Percentiles rank a stretch among this genome's conserved stretches.
These are phyloP conservation scores for Macrobrachium nipponense DNA, from an alignment of 1,140 invertebrate species.

Conservation along the genomic window DNA sequence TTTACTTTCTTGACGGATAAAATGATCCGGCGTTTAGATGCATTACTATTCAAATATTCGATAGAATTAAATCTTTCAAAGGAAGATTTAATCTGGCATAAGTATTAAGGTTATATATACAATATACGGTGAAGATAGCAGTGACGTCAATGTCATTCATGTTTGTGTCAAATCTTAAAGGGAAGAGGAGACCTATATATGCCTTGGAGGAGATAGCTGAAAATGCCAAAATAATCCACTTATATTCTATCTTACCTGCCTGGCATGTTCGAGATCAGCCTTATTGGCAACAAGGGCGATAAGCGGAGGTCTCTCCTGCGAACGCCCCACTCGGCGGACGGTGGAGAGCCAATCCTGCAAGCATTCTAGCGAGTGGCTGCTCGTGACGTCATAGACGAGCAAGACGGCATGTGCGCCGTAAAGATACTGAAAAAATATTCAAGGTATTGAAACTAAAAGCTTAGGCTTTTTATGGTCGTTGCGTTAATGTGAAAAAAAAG, in stretches of 20 bases:
- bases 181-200: background rate
- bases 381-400: conserved; percentile 89
- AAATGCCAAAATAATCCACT: background rate
- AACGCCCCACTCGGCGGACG: conserved; percentile 74
- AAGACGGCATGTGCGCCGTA: conserved; percentile 74
- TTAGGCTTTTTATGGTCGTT: background rate
- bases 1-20: background rate
- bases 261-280: conserved; percentile 82
- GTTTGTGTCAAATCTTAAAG: too few relatives aligned
- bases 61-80: background rate
- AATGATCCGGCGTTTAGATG: too few relatives aligned
- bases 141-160: too few relatives aligned
- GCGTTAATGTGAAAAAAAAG: background rate
- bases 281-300: conserved; percentile 89
- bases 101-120: too few relatives aligned
- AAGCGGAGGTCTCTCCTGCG: conserved; percentile 74
- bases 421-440: conserved; percentile 72
- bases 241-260: conserved; percentile 39
- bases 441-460: background rate
- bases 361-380: conserved; percentile 82
- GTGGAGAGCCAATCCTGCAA: conserved; percentile 80
- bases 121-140: too few relatives aligned
- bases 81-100: background rate
- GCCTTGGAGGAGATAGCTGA: background rate
- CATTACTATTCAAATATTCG: background rate